phyloP scores from a whole-genome alignment of 1,140 invertebrate species.

The Sitophilus oryzae region DNA sequence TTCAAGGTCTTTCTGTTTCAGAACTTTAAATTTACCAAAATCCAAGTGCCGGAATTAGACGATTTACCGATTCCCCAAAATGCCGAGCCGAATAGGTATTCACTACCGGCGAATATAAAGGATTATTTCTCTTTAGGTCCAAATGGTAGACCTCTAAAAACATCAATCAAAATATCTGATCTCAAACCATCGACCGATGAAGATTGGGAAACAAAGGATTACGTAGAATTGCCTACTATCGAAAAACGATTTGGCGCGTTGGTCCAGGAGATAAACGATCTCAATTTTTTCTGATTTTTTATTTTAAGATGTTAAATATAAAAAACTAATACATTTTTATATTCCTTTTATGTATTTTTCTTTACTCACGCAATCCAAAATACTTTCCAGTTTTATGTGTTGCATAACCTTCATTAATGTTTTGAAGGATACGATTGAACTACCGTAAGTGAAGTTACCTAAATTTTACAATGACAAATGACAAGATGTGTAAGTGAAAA shows the following conservation, averaged over 20 bases:
- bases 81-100: conserved; percentile 43
- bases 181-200: conserved; percentile 38
- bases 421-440: too few species aligned
- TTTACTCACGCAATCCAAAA: too few species aligned
- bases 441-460: too few species aligned
- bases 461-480: too few species aligned
- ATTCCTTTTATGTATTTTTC: too few species aligned
- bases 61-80: conserved; percentile 56
- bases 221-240: conserved; percentile 46
- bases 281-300: conserved; percentile 13
- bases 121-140: conserved; percentile 55
- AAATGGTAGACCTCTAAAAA: conserved; percentile 54
- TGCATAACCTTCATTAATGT: too few species aligned
- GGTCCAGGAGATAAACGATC: conserved; percentile 12
- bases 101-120: conserved; percentile 48
- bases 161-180: conserved; percentile 45
- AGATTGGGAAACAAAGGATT: conserved; percentile 53
- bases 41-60: conserved; percentile 43
- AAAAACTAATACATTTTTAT: too few species aligned
- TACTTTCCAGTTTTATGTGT: too few species aligned
- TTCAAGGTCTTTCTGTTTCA: conserved; percentile 33
- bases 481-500: too few species aligned
- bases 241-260: conserved; percentile 20
- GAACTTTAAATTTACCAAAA: conserved; percentile 54
- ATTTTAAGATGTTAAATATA: not conserved